Percentiles rank a stretch among this genome's conserved stretches.
These are phyloP conservation scores for Xenopus tropicalis DNA, from an alignment of 2,113 vertebrate genomes.

Conservation along the genomic window DNA sequence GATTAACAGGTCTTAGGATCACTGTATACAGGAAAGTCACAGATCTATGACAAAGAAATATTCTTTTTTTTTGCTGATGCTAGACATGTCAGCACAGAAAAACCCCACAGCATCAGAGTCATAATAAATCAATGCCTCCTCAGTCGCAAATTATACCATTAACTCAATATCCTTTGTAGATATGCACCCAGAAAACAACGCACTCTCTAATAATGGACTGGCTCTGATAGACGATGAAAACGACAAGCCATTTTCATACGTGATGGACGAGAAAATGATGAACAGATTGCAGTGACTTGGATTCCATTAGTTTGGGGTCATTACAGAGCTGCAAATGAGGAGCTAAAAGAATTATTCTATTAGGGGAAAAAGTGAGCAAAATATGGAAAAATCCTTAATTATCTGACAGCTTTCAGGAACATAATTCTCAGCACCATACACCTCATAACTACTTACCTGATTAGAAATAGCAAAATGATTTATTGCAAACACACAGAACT, in stretches of 20 bases:
- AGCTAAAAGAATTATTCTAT: neutral
- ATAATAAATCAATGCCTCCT: too few relatives aligned
- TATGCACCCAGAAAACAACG: too few relatives aligned
- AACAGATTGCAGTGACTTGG: neutral
- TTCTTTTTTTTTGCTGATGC: too few relatives aligned
- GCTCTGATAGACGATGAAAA: neutral
- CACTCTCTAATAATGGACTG: neutral
- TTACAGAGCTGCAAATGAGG: constrained; percentile 10
- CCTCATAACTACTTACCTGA: neutral
- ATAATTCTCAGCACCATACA: neutral
- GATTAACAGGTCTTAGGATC: too few relatives aligned
- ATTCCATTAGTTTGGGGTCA: constrained; percentile 9
- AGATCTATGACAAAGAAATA: too few relatives aligned
- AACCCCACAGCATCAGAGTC: too few relatives aligned
- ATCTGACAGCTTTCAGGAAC: neutral
- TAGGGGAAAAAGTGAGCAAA: neutral
- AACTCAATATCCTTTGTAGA: too few relatives aligned
- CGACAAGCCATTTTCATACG: neutral
- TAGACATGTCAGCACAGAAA: too few relatives aligned
- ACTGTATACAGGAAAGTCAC: too few relatives aligned
- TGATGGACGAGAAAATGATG: neutral
- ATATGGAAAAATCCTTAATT: constrained; percentile 3
- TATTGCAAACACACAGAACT: neutral
- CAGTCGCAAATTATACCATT: too few relatives aligned
- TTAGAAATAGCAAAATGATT: constrained; percentile 7